A percentile compares a stretch with the other conserved stretches of the same genome.
Conservation (phyloP, 2,888 invertebrate genomes). For the Melanostoma scalare region DNA sequence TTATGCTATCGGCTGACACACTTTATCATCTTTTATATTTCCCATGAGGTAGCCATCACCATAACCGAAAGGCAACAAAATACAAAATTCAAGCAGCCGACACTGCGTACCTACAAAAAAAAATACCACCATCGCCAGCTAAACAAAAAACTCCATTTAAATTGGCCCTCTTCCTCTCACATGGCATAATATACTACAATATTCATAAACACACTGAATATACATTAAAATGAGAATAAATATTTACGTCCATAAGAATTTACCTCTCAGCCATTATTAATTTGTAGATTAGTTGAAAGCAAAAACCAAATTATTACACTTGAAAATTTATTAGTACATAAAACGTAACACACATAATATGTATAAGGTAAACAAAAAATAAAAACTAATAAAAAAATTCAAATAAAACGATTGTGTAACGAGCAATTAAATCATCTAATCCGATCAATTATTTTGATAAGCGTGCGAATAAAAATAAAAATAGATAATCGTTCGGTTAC, state of each 20-base stretch:
- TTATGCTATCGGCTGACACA: not conserved
- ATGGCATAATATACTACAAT: constrained; percentile 9
- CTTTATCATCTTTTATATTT: no score
- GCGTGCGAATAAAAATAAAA: constrained; percentile 49
- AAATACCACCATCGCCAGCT: not conserved
- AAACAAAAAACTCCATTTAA: constrained; percentile 32
- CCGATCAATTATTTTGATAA: constrained; percentile 39
- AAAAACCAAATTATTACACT: constrained; percentile 32
- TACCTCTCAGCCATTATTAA: constrained; percentile 22
- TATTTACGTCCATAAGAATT: constrained; percentile 38
- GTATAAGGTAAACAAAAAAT: not conserved
- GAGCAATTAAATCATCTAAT: constrained; percentile 38
- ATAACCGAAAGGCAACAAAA: not conserved
- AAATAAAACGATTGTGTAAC: not conserved
- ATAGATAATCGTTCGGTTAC: constrained; percentile 12
- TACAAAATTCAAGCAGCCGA: not conserved
- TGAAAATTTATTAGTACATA: constrained; percentile 35
- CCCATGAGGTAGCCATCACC: not conserved
- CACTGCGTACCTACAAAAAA: not conserved
- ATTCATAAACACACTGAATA: constrained; percentile 34
- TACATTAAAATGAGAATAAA: constrained; percentile 32
- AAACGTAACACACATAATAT: not conserved
- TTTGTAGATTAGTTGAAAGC: constrained; percentile 23
- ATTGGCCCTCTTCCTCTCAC: constrained; percentile 18
- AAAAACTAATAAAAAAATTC: constrained; percentile 29